phyloP scores from a whole-genome alignment of 2,797 vertebrate species.

The Bucorvus abyssinicus region DNA sequence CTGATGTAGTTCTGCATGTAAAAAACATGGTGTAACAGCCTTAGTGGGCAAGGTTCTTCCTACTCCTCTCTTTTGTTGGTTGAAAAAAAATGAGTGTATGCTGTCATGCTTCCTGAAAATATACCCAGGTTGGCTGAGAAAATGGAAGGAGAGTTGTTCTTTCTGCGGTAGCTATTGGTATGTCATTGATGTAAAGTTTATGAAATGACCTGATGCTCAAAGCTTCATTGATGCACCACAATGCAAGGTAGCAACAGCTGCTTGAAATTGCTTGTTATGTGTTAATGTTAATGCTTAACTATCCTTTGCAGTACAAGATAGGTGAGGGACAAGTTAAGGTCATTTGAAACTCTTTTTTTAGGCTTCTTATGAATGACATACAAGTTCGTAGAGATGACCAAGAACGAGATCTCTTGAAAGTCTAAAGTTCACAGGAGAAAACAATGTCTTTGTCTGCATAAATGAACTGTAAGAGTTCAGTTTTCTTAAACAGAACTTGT shows the following conservation, averaged over 20 bases:
- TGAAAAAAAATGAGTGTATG: background rate
- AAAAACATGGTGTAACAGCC: background rate
- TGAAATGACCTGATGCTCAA: background rate
- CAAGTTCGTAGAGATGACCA: background rate
- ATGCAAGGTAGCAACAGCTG: background rate
- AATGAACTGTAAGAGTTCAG: background rate
- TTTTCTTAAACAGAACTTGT: background rate
- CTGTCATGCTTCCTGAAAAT: background rate
- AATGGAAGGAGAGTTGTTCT: background rate
- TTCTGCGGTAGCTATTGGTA: background rate
- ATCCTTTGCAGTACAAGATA: background rate
- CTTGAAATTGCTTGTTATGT: fast-evolving
- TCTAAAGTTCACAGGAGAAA: background rate
- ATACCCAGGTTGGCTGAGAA: background rate
- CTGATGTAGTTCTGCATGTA: background rate
- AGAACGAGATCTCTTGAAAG: background rate
- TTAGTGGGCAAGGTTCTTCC: background rate
- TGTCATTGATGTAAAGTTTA: background rate
- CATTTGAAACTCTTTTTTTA: background rate
- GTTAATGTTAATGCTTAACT: background rate
- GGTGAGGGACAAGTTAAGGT: background rate
- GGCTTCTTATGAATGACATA: background rate
- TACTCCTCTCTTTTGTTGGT: background rate
- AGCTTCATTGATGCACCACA: background rate
- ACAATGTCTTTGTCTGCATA: background rate